Base-by-base conservation (phyloP, 1,140 invertebrate genomes). In the Drosophila nannoptera region DNA sequence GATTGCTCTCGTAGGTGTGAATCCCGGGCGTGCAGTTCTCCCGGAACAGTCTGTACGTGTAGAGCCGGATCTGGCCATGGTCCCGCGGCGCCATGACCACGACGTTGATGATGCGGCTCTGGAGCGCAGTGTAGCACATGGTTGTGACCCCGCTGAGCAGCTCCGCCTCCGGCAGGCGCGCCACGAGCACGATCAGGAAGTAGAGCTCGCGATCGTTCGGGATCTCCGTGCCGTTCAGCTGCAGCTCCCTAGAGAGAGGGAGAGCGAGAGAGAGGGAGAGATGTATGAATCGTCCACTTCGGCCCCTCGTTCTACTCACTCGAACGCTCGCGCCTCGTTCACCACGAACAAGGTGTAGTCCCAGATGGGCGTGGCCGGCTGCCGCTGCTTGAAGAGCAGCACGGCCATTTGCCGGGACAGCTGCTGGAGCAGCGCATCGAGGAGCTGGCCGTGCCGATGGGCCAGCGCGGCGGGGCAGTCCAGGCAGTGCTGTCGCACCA, bases 271-370 rank as follows among this genome's bases (percentile, higher is more conserved):
- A n/a, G n/a, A n/a, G n/a, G n/a, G n/a, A n/a, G n/a, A n/a, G n/a
- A n/a, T n/a, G 8, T 9, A 4, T 0, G 6, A 16, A 38, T 0
- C 32, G n/a, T 8, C 0, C 0, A 11, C 12, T 22, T 5, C 5
- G 2, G 0, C 29, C 8, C 11, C 14, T 36, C 8, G 4, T 1
- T n/a, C 0, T 22, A 60, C 76, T 68, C 40, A 84, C 80, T 63
- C 14, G 29, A 80, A 78, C 1, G 69, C 63, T 0, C 7, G 1
- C 4, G 60, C 29, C 29, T 58, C 6, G 32, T 75, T 76, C 46
- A 78, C 67, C 43, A 84, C 66, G 29, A 84, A 77, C 5, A 84
- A 64, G 6, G 66, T 74, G 29, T 84, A 84, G 36, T 84, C 80
- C 65, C 56, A 49, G 33, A 54, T 73, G 63, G 8, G 64, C n/a